Base-by-base conservation (phyloP, 2,113 vertebrate genomes). In the Callionymus lyra region DNA sequence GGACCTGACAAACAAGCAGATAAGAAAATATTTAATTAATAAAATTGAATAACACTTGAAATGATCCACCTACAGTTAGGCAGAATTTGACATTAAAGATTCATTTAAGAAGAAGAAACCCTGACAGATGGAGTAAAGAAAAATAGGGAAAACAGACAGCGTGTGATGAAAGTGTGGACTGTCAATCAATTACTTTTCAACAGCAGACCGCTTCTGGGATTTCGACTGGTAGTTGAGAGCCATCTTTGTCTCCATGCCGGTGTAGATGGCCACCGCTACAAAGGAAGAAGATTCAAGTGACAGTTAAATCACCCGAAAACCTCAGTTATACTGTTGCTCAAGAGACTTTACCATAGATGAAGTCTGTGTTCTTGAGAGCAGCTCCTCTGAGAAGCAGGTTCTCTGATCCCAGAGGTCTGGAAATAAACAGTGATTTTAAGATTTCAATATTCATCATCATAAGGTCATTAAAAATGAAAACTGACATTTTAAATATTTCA, bases 221-320 rank as follows among this genome's bases (percentile, higher is more conserved):
- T 98, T 99, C 19, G 92, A 84, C 43, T 99, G 94, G 46, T 99
- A 99, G 76, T 99, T 99, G 44, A 99, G 82, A 9, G 95, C 94
- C 95, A 99, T 99, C 83, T 99, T 99, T 15, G 93, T 94, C 70
- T 99, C 95, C 95, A 99, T 99, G 60, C 94, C 95, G 0, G 95
- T 99, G 76, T 99, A 99, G 70, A 98, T 91, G 44, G 87, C 93
- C 21, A 93, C 93, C 27, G 93, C 95, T 99, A 42, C 12, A 37
- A 44, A 39, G 16, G 48, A 17, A n/a, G 1, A 6, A 38, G 12
- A 38, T 12, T 16, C 2, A 19, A 16, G 9, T 15, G 12, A n/a
- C n/a, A n/a, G n/a, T n/a, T n/a, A n/a, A n/a, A 8, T 36, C 19
- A 18, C 33, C 18, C 8, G 21, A 27, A 27, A 5, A 8, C 4